Base-by-base conservation (phyloP, 2,888 invertebrate genomes). In the Escarpia spicata region DNA sequence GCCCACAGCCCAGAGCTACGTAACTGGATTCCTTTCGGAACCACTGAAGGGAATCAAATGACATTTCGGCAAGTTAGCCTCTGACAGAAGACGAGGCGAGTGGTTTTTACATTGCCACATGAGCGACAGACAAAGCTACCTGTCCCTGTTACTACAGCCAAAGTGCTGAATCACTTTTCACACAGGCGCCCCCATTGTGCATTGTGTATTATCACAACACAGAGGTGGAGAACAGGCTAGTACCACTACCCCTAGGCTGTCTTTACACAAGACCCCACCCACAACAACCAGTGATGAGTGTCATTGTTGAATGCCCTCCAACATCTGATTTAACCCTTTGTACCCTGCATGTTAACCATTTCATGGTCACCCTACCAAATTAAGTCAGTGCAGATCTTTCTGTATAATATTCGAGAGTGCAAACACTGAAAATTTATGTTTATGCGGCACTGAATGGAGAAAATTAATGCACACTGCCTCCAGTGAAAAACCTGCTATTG, bases 21-120 rank as follows among this genome's bases (percentile, higher is more conserved):
- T 75, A 75, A 75, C 75, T 75, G 75, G 75, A 75, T 75, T 75
- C 75, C 75, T 75, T 75, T 75, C 75, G 75, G n/a, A 75, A 75
- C 75, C 75, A 75, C n/a, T 75, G 26, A 75, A 75, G 75, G 75
- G 75, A 75, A 75, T 75, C 75, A 75, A 75, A 26, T 75, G 75
- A 26, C 75, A 75, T 75, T 75, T 75, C 75, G n/a, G 26, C 19
- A 26, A 75, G 75, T 19, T 75, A 15, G n/a, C 75, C 75, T 75
- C 75, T 75, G 75, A 75, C 75, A 75, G 75, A 26, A 75, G 75
- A 75, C 15, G 19, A 26, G 75, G 75, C 75, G n/a, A n/a, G 26
- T n/a, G 19, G 26, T 75, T 75, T 75, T 75, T 75, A 26, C 75
- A 26, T 75, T 75, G 75, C 19, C n/a, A 26, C 75, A 26, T 75